phyloP scores from a whole-genome alignment of 2,113 vertebrate species.

The Neolamprologus cancellatus region DNA sequence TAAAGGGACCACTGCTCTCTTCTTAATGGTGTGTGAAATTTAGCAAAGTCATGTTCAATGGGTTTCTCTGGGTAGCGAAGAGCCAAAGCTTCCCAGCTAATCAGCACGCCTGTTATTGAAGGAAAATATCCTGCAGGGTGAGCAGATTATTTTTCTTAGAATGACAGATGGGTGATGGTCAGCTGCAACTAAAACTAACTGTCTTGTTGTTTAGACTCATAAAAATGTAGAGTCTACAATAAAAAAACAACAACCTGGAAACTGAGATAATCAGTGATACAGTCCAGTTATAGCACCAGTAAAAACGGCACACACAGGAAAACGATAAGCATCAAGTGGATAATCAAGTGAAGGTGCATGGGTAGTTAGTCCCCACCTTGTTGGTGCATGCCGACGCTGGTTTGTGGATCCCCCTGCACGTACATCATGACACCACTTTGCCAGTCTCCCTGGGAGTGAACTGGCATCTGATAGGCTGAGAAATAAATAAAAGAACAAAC shows the following conservation, averaged over 20 bases:
- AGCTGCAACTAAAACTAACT: not conserved
- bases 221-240: not conserved
- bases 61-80: not conserved
- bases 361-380: slow-evolving; percentile 37
- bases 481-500: not conserved
- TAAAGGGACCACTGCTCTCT: not conserved
- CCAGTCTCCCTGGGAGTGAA: slow-evolving; percentile 60
- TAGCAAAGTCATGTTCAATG: not conserved
- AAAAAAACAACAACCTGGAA: not conserved
- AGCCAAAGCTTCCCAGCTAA: not conserved
- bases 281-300: not conserved
- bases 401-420: slow-evolving; percentile 47
- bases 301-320: not conserved
- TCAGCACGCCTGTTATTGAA: not conserved
- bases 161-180: not conserved
- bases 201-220: not conserved
- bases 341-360: not conserved
- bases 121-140: not conserved
- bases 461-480: slow-evolving; percentile 59
- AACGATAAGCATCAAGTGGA: not conserved
- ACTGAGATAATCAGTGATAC: not conserved
- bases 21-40: not conserved
- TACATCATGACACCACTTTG: slow-evolving; percentile 57
- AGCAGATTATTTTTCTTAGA: not conserved
- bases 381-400: slow-evolving; percentile 13